A percentile compares a stretch with the other conserved stretches of the same genome.
Conservation (phyloP, 2,797 vertebrate species). For the Gallinago nigripennis region DNA sequence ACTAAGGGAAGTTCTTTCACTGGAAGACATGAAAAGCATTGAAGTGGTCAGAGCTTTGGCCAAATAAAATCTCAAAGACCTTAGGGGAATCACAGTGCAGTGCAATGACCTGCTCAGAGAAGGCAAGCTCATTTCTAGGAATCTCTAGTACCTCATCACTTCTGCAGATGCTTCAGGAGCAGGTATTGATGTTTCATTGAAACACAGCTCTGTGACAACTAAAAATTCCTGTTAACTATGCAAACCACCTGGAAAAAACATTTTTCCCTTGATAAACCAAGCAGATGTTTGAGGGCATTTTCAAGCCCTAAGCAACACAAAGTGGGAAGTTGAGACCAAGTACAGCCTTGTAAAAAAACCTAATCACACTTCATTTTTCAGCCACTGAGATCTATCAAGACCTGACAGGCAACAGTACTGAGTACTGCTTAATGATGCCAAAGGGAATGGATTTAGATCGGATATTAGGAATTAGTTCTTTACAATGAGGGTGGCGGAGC, state of each 20-base stretch:
- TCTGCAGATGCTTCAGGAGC: neutral
- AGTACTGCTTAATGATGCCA: neutral
- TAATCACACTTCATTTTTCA: conserved; percentile 18
- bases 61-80: neutral
- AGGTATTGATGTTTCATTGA: neutral
- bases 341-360: neutral
- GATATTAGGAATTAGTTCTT: too few species aligned
- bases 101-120: neutral
- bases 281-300: neutral
- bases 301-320: neutral
- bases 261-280: neutral
- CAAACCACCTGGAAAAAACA: neutral
- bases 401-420: neutral
- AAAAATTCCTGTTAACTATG: neutral
- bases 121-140: neutral
- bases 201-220: neutral
- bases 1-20: neutral
- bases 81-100: neutral
- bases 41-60: neutral
- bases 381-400: neutral
- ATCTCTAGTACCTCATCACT: neutral
- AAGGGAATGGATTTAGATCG: neutral
- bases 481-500: too few species aligned
- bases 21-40: neutral
- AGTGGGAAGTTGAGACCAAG: neutral